These are phyloP conservation scores for Dendrolimus punctatus DNA, from an alignment of 1,140 invertebrate genomes.

Conservation along the genomic window DNA sequence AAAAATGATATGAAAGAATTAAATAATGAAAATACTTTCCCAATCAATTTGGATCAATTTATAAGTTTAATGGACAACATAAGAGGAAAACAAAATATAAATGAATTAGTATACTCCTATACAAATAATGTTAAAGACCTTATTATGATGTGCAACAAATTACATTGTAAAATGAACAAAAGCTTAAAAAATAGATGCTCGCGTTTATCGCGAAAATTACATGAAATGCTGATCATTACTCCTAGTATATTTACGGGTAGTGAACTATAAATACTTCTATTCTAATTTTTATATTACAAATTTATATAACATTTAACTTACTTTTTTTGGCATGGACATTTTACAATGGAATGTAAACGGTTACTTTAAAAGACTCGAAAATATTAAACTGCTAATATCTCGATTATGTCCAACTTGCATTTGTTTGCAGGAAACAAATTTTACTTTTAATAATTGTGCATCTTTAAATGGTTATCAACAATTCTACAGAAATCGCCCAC, in stretches of 20 bases:
- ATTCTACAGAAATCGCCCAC: conserved; percentile 21
- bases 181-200: conserved; percentile 24
- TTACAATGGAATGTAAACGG: conserved; percentile 24
- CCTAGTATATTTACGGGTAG: neutral
- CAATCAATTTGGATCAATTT: conserved; percentile 19
- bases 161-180: conserved; percentile 18
- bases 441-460: conserved; percentile 14
- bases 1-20: conserved; percentile 11
- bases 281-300: conserved; percentile 4
- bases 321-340: conserved; percentile 14
- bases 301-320: conserved; percentile 5
- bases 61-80: conserved; percentile 20
- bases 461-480: conserved; percentile 15
- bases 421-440: conserved; percentile 37
- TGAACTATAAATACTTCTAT: neutral
- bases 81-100: conserved; percentile 18
- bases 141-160: conserved; percentile 14
- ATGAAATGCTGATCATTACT: conserved; percentile 13
- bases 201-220: conserved; percentile 16
- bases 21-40: conserved; percentile 8
- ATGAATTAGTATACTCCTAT: conserved; percentile 17
- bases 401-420: conserved; percentile 16
- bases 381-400: conserved; percentile 18
- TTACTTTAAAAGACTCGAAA: conserved; percentile 17
- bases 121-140: conserved; percentile 17